phyloP scores from a whole-genome alignment of 2,888 invertebrate species.

The Cheiracanthium punctorium region DNA sequence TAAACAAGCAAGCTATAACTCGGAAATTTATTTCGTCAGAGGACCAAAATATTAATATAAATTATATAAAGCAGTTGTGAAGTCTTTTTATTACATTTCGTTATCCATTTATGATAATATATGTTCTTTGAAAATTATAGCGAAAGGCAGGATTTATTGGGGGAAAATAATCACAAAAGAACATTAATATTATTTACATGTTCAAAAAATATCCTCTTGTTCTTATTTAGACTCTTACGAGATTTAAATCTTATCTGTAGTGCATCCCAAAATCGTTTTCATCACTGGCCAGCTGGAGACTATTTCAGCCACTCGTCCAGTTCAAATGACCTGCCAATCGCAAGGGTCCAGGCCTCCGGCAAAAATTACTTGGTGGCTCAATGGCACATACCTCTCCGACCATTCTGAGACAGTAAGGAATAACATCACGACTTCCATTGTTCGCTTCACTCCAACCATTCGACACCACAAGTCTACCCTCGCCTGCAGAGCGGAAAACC shows the following conservation, averaged over 20 bases:
- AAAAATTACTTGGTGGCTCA: slow-evolving; percentile 59
- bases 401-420: slow-evolving; percentile 54
- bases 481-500: slow-evolving; percentile 44
- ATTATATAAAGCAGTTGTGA: too few species aligned
- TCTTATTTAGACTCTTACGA: too few species aligned
- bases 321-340: slow-evolving; percentile 41
- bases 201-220: too few species aligned
- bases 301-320: slow-evolving; percentile 32
- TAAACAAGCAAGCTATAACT: too few species aligned
- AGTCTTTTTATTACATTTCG: too few species aligned
- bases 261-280: slow-evolving; percentile 34
- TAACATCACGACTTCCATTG: slow-evolving; percentile 55
- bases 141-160: too few species aligned
- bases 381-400: slow-evolving; percentile 45
- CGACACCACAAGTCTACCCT: slow-evolving; percentile 31
- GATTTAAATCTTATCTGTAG: slow-evolving; percentile 33
- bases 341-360: slow-evolving; percentile 50
- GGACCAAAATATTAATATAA: too few species aligned
- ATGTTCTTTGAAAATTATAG: too few species aligned
- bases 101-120: too few species aligned
- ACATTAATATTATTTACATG: too few species aligned
- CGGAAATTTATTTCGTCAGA: too few species aligned
- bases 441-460: slow-evolving; percentile 42
- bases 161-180: too few species aligned
- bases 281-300: slow-evolving; percentile 26